Evolutionary conservation across 2,113 vertebrate species (phyloP).

Genomic region (Entomyzon cyanotis): DNA sequence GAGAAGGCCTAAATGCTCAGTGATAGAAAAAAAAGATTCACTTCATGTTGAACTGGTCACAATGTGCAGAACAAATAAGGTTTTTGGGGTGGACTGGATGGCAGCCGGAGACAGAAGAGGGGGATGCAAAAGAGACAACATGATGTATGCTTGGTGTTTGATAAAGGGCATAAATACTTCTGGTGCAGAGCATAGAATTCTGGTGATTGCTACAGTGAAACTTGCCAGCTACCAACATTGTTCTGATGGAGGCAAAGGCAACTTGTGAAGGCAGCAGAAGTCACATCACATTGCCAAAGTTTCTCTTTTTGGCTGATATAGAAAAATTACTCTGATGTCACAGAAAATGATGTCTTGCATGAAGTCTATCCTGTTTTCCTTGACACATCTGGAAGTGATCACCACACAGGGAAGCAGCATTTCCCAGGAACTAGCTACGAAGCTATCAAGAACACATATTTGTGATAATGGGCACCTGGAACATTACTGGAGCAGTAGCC

Average conservation of each 20-base stretch:
- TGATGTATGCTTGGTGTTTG: neutral
- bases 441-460: neutral
- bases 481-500: neutral
- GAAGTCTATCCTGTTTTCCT: neutral
- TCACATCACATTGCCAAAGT: neutral
- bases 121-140: fast-evolving
- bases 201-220: neutral
- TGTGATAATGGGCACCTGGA: neutral
- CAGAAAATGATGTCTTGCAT: neutral
- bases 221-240: neutral
- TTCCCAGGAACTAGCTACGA: neutral
- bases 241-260: neutral
- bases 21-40: neutral
- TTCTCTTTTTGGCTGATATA: neutral
- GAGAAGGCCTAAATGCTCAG: neutral
- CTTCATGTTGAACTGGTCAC: neutral
- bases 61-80: neutral
- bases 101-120: neutral
- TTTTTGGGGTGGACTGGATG: neutral
- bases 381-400: neutral
- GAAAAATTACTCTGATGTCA: neutral
- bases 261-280: neutral
- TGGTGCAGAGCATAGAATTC: neutral
- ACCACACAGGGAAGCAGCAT: neutral
- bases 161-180: neutral